Evolutionary conservation across 1,140 invertebrate species (phyloP).

Genomic region (Zaprionus ghesquierei): DNA sequence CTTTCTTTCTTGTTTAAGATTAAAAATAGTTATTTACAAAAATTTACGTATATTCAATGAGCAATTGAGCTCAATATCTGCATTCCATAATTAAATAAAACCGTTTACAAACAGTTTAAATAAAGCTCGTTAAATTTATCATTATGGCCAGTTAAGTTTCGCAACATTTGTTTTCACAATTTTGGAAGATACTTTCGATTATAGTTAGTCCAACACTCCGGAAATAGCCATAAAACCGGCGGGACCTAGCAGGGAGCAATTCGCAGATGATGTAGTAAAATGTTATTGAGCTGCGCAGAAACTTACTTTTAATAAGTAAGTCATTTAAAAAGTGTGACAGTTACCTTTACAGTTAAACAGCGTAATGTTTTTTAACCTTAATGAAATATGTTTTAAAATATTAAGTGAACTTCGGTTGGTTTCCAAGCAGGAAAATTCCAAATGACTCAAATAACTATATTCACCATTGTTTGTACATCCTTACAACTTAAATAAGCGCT

Average conservation of each 20-base stretch:
- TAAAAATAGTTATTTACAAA: too few relatives aligned
- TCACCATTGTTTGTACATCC: neutral
- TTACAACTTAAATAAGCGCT: neutral
- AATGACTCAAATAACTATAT: neutral
- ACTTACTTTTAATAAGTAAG: neutral
- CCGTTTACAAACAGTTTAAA: too few relatives aligned
- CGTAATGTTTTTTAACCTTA: neutral
- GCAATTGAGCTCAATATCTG: too few relatives aligned
- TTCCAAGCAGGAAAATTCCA: neutral
- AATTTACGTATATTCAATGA: too few relatives aligned
- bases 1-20: too few relatives aligned
- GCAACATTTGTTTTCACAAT: neutral
- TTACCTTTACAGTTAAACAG: neutral
- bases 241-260: neutral
- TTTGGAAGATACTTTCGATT: neutral
- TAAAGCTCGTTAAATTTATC: too few relatives aligned
- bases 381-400: too few relatives aligned
- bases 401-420: too few relatives aligned
- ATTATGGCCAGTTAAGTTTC: too few relatives aligned
- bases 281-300: neutral
- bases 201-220: neutral
- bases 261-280: neutral
- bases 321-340: neutral
- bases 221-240: neutral
- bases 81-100: too few relatives aligned